phyloP scores from a whole-genome alignment of 2,888 invertebrate species.

The Lamellibrachia satsuma region DNA sequence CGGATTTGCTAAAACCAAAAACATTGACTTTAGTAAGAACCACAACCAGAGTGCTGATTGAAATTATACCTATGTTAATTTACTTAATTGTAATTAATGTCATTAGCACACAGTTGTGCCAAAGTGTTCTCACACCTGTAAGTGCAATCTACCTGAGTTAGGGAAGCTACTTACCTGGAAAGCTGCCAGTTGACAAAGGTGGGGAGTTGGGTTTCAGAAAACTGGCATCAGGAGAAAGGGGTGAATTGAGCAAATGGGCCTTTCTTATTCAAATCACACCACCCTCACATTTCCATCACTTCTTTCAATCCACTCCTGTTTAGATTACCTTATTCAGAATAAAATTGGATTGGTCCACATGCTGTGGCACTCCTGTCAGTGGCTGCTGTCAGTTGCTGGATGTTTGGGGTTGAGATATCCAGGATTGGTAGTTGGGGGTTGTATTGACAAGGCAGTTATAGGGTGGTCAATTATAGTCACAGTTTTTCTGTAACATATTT shows the following conservation, averaged over 20 bases:
- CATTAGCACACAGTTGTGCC: neutral
- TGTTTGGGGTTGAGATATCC: neutral
- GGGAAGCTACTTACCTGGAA: neutral
- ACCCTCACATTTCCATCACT: neutral
- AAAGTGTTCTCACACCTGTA: neutral
- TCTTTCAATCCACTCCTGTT: slow-evolving; percentile 3
- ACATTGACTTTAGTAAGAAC: neutral
- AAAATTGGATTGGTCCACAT: neutral
- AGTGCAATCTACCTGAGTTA: slow-evolving; percentile 13
- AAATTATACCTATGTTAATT: neutral
- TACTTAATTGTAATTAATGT: neutral
- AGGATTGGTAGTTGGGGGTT: neutral
- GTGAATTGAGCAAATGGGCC: slow-evolving; percentile 7
- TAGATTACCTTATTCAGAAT: slow-evolving; percentile 3
- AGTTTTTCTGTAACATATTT: neutral
- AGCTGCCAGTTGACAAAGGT: neutral
- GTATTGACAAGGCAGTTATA: neutral
- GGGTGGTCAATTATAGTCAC: neutral
- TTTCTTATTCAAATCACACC: neutral
- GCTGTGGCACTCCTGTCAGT: neutral
- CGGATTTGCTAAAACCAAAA: neutral
- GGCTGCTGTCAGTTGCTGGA: neutral
- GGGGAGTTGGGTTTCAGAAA: neutral
- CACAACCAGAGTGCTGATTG: neutral
- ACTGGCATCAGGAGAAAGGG: slow-evolving; percentile 5